Percentiles rank a stretch among this genome's conserved stretches.
Evolutionary conservation across 2,797 vertebrate genomes (phyloP).

Genomic region (Pelobates cultripes): DNA sequence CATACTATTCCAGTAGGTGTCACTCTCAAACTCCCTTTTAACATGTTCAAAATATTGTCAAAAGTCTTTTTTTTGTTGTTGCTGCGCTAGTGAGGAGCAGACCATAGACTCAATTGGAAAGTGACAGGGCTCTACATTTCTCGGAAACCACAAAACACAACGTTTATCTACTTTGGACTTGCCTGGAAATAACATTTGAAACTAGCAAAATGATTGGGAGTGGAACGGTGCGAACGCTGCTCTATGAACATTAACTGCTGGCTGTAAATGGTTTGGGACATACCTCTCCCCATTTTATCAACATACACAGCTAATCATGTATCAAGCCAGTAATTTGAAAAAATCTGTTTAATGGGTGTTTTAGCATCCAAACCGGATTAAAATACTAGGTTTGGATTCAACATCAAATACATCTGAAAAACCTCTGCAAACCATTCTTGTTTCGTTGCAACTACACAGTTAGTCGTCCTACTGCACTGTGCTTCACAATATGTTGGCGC

Average conservation of each 20-base stretch:
- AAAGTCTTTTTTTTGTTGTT: conserved; percentile 21
- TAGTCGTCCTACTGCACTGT: too few relatives aligned
- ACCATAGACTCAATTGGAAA: conserved; percentile 38
- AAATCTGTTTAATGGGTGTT: too few relatives aligned
- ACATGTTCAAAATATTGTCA: conserved; percentile 37
- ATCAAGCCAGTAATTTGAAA: too few relatives aligned
- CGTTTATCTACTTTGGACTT: conserved; percentile 42
- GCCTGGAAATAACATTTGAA: conserved; percentile 37
- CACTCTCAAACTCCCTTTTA: conserved; percentile 30
- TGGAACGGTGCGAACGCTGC: neutral
- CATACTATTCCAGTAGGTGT: conserved; percentile 32
- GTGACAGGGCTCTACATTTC: conserved; percentile 42
- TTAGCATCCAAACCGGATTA: too few relatives aligned
- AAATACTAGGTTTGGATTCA: too few relatives aligned
- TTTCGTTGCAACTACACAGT: too few relatives aligned
- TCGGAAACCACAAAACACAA: conserved; percentile 36
- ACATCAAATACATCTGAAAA: too few relatives aligned
- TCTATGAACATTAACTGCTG: conserved; percentile 1
- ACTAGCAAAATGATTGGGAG: conserved; percentile 9
- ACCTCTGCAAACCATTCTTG: too few relatives aligned
- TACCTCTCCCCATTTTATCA: too few relatives aligned
- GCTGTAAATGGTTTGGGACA: neutral
- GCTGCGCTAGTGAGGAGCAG: conserved; percentile 17
- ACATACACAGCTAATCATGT: too few relatives aligned
- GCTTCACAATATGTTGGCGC: too few relatives aligned